Evolutionary conservation across 2,113 vertebrate genomes (phyloP).

Genomic region (Pandion haliaetus): DNA sequence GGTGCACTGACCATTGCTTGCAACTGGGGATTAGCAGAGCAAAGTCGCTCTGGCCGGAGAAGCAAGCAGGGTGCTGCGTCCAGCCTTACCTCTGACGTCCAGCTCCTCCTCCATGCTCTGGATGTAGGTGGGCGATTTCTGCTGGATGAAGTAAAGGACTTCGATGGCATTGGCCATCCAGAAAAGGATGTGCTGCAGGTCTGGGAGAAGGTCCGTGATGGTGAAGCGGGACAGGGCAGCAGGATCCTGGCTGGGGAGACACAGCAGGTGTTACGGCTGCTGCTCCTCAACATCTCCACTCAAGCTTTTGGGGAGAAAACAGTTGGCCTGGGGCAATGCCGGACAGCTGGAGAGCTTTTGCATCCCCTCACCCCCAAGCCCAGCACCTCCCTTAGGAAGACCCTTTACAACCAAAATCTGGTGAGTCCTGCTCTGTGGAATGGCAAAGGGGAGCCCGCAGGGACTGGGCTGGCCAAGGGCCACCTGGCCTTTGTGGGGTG

Average conservation of each 20-base stretch:
- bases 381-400: not conserved
- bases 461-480: not conserved
- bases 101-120: conserved; percentile 89
- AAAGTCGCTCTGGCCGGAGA: accelerated
- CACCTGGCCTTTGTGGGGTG: not conserved
- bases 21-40: not conserved
- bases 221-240: conserved; percentile 78
- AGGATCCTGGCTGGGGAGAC: conserved; percentile 85
- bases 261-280: not conserved
- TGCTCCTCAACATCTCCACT: not conserved
- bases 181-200: conserved; percentile 92
- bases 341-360: not conserved
- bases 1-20: not conserved
- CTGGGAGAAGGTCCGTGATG: conserved; percentile 87
- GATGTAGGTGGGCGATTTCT: conserved; percentile 88
- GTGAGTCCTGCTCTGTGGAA: not conserved
- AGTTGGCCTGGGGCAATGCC: not conserved
- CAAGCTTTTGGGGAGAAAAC: not conserved
- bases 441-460: not conserved
- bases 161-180: conserved; percentile 98
- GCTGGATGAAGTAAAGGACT: conserved; percentile 93
- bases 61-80: not conserved
- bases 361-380: not conserved
- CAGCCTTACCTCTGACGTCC: conserved; percentile 76
- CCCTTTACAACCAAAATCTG: not conserved